phyloP scores from a whole-genome alignment of 2,888 invertebrate species.

The Tipula helvola region DNA sequence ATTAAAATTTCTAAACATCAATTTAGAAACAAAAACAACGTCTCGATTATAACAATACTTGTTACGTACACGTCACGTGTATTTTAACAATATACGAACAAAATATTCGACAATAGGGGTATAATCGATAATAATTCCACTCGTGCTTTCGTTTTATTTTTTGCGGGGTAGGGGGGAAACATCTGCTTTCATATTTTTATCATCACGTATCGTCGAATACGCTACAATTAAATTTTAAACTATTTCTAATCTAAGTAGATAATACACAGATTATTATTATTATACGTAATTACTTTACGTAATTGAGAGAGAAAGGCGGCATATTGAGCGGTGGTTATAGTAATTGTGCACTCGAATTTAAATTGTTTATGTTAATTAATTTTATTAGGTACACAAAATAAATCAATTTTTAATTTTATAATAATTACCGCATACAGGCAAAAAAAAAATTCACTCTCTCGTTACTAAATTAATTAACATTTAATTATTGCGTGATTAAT shows the following conservation, averaged over 20 bases:
- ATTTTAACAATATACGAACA: neutral
- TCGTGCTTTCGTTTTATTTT: neutral
- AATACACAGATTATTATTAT: too few relatives aligned
- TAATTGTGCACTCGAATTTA: neutral
- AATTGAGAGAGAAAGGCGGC: too few relatives aligned
- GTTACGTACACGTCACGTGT: neutral
- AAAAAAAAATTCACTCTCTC: neutral
- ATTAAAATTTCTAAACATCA: neutral
- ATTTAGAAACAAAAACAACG: neutral
- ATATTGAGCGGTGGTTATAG: too few relatives aligned
- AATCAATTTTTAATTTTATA: neutral
- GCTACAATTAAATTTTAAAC: neutral
- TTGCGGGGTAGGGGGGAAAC: neutral
- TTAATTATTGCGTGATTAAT: neutral
- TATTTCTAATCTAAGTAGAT: neutral
- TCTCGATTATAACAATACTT: neutral
- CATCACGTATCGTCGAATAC: neutral
- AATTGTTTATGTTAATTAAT: neutral
- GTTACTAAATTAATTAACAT: neutral
- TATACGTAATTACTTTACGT: too few relatives aligned
- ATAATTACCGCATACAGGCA: neutral
- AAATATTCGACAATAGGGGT: neutral
- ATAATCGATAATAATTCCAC: neutral
- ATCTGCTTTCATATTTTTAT: neutral
- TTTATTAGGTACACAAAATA: neutral